Evolutionary conservation across 2,113 vertebrate species (phyloP).

Genomic region (Epinephelus lanceolatus): DNA sequence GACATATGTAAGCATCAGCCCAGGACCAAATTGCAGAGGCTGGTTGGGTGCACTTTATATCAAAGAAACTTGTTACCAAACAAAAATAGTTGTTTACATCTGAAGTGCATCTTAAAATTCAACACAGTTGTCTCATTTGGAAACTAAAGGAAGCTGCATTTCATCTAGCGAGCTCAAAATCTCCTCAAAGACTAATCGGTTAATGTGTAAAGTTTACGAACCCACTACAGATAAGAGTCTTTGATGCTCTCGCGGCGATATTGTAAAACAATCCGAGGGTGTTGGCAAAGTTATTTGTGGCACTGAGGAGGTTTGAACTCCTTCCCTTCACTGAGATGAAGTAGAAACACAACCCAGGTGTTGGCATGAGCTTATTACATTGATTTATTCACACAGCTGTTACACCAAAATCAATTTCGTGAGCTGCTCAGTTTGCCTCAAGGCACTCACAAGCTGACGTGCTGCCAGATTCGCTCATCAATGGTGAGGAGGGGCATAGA

Average conservation of each 20-base stretch:
- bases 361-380: neutral
- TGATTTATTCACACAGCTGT: neutral
- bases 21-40: constrained; percentile 20
- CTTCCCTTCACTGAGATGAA: constrained; percentile 19
- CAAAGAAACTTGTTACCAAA: neutral
- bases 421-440: neutral
- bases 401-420: neutral
- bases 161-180: constrained; percentile 1
- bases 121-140: neutral
- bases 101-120: neutral
- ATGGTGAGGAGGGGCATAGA: neutral
- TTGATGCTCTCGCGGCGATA: constrained; percentile 20
- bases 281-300: neutral
- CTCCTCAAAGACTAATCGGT: constrained; percentile 34
- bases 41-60: neutral
- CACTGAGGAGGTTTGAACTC: neutral
- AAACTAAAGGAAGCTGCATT: neutral
- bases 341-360: neutral
- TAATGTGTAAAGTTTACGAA: constrained; percentile 65
- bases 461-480: constrained; percentile 25
- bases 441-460: neutral
- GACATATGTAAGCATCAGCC: neutral
- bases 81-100: neutral
- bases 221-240: constrained; percentile 39
- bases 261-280: constrained; percentile 27